phyloP scores from a whole-genome alignment of 2,888 invertebrate species.

The Cheilosia vernalis region DNA sequence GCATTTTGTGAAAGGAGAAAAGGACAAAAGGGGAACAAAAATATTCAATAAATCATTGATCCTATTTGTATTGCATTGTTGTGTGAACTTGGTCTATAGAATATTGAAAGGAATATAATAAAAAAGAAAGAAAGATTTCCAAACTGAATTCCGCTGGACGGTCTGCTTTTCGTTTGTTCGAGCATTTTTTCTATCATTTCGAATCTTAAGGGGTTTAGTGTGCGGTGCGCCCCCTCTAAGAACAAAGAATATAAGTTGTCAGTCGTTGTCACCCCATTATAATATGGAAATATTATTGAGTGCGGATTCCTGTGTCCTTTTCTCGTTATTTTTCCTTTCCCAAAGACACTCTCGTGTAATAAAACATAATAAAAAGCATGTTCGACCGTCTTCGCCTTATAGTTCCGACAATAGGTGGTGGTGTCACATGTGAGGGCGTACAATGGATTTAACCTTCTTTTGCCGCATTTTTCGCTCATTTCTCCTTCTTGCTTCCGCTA shows the following conservation, averaged over 20 bases:
- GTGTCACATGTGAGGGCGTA: constrained; percentile 25
- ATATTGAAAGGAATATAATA: constrained; percentile 13
- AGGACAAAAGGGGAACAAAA: constrained; percentile 64
- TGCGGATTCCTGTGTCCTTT: constrained; percentile 50
- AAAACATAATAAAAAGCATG: constrained; percentile 65
- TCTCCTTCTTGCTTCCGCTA: neutral
- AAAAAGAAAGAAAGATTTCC: constrained; percentile 23
- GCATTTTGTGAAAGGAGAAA: constrained; percentile 47
- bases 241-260: constrained; percentile 63
- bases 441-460: constrained; percentile 27
- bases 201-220: constrained; percentile 36
- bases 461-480: neutral
- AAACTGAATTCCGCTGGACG: constrained; percentile 31
- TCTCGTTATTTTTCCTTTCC: constrained; percentile 50
- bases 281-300: constrained; percentile 71
- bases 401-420: constrained; percentile 15
- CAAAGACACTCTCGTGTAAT: constrained; percentile 58
- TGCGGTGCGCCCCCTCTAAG: constrained; percentile 32
- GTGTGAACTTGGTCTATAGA: constrained; percentile 49
- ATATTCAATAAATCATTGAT: constrained; percentile 76
- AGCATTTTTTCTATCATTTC: constrained; percentile 27
- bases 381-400: constrained; percentile 27
- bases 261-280: constrained; percentile 68
- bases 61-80: constrained; percentile 74
- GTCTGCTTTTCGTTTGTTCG: constrained; percentile 17